phyloP scores from a whole-genome alignment of 1,140 invertebrate species.

The Danaus plexippus region DNA sequence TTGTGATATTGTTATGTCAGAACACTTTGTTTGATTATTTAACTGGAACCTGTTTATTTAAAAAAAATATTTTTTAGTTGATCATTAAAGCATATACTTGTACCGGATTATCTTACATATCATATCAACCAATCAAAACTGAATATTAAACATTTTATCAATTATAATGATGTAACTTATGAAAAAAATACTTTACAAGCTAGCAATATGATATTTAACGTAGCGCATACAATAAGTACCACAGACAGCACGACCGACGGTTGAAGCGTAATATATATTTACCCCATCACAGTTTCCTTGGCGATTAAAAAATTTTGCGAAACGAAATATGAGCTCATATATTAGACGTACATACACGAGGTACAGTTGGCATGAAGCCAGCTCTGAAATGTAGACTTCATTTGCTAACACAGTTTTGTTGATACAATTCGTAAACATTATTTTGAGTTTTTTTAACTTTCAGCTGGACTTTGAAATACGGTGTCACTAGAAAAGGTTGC shows the following conservation, averaged over 20 bases:
- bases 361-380: conserved; percentile 10
- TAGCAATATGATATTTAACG: too few relatives aligned
- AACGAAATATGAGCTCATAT: conserved; percentile 12
- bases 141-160: too few relatives aligned
- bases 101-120: too few relatives aligned
- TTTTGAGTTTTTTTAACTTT: conserved; percentile 10
- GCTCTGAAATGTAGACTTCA: conserved; percentile 2
- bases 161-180: too few relatives aligned
- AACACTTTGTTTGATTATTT: too few relatives aligned
- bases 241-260: not conserved
- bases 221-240: not conserved
- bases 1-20: too few relatives aligned
- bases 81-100: too few relatives aligned
- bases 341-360: conserved; percentile 6
- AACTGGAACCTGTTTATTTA: too few relatives aligned
- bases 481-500: not conserved
- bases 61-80: too few relatives aligned
- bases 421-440: conserved; percentile 4
- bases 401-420: conserved; percentile 5
- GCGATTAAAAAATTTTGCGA: conserved; percentile 10
- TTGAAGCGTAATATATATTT: conserved; percentile 4
- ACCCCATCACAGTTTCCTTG: conserved; percentile 8
- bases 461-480: conserved; percentile 5
- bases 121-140: too few relatives aligned
- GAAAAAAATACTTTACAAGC: too few relatives aligned